Base-by-base conservation (phyloP, 2,888 invertebrate species). In the Caenorhabditis virilis region DNA sequence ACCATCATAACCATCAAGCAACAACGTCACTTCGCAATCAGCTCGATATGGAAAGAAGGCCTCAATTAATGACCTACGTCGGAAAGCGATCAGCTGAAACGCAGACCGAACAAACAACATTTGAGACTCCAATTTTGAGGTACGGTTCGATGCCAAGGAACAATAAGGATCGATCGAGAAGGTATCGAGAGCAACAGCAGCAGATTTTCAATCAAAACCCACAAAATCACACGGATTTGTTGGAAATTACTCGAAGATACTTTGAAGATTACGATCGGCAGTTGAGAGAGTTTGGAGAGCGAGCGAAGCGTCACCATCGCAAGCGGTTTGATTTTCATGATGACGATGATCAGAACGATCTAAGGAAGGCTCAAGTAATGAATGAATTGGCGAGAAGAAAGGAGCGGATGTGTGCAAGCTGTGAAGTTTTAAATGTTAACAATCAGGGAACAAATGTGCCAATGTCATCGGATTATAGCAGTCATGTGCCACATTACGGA, bases 331-430 rank as follows among this genome's bases (percentile, higher is more conserved):
- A 72, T 33, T 78, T 77, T 54, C 72, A 72, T 50, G 68, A 74
- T 39, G 86, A 87, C 47, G 87, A 88, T 57, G 88, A 88, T 65
- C 83, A 85, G 45, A 76, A 86, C 65, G 85, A 84, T 20, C 82
- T 88, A 39, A 87, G 88, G 77, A 87, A 88, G 78, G 85, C 86
- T 36, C 85, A 87, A 69, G 86, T 89, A 46, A 59, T 76, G 72
- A 87, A 87, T 41, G 89, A 89, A 79, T 88, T 89, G 61, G 88
- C 88, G 13, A 84, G 87, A 50, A 83, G 89, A n/a, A 85, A 88
- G 42, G 86, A 86, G 72, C 87, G 88, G 74, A 86, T 89, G 59
- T 88, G 77, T 45, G 72, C 73, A 2, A 66, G 72, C 55, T 67
- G 70, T 42, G 78, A 78, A 46, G 59, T 78, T 23, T 62, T 72